Conservation (phyloP, 2,797 vertebrate genomes). For the Microctenopoma stevenorrisi region DNA sequence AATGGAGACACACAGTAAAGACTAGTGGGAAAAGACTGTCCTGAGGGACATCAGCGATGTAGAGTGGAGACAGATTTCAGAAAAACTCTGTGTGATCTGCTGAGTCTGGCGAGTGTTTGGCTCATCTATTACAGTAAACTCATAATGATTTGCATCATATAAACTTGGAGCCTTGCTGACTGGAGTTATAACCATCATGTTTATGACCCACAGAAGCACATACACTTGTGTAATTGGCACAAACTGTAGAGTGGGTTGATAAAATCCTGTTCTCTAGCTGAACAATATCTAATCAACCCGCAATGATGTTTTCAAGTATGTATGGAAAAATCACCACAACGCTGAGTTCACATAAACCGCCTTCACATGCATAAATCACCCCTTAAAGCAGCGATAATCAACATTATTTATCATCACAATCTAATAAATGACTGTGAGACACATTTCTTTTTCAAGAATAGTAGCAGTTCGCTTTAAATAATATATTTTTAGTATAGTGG, state of each 20-base stretch:
- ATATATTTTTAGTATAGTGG: not conserved
- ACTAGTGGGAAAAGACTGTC: constrained; percentile 8
- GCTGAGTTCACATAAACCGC: too few species aligned
- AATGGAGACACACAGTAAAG: constrained; percentile 4
- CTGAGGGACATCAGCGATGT: not conserved
- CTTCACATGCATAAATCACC: too few species aligned
- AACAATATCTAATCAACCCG: not conserved
- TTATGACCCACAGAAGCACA: not conserved
- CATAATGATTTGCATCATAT: too few species aligned
- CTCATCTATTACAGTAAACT: not conserved
- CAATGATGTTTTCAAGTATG: not conserved
- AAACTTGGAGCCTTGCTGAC: too few species aligned
- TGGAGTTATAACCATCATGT: constrained; percentile 1
- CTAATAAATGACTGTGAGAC: too few species aligned
- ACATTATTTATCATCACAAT: too few species aligned
- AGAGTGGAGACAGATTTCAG: constrained; percentile 10
- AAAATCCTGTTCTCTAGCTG: not conserved
- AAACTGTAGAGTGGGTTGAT: too few species aligned
- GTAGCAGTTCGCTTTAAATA: too few species aligned
- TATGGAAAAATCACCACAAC: not conserved
- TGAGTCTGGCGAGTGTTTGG: constrained; percentile 12
- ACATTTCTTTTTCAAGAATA: too few species aligned
- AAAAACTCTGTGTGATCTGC: not conserved
- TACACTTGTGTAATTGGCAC: too few species aligned
- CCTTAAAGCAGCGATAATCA: too few species aligned